Evolutionary conservation across 1,140 invertebrate species (phyloP), one percentile per base, ranked within the genome.

Genomic region (Acromyrmex heyeri): DNA sequence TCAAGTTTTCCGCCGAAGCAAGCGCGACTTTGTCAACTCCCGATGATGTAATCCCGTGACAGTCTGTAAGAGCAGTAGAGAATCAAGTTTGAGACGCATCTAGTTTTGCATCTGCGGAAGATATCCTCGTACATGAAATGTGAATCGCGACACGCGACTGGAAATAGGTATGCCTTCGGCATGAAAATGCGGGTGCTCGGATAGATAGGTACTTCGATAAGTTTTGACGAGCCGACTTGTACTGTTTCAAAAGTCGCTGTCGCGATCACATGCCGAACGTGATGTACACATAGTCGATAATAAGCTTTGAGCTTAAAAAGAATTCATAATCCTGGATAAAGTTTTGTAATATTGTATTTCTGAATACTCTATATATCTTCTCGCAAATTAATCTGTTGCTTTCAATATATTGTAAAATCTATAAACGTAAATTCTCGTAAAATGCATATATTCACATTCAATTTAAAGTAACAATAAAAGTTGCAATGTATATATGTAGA

Each of bases 91-190:
- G 38, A 50, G 21, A 14, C 18, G 38, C 69, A 50, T 70, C 69
- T 50, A 72, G 55, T 83, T 57, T 83, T 57, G 55, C 79, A 83
- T 83, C 21, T 21, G 24, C 27, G 79, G 38, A 14, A 73, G 38
- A 72, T 83, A 83, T 62, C 69, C 48, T 83, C 34, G 79, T 27
- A 69, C 38, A 24, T 7, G 70, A 75, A 75, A 83, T 55, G 67
- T 38, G 38, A 82, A 48, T 62, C 62, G 44, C 38, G 76, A 79
- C 48, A 21, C 21, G 48, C 65, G 78, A 50, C 27, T 38, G 48
- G 48, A 70, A 86, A 82, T 86, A 50, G 78, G 81, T 82, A 86
- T 73, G 85, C 67, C 16, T 64, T 72, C 69, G 50, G 72, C 67
- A 61, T 86, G 85, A 82, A 86, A 69, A 86, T 81, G 85, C 57